Base-by-base conservation (phyloP, 2,113 vertebrate genomes). In the Hirundichthys speculiger region DNA sequence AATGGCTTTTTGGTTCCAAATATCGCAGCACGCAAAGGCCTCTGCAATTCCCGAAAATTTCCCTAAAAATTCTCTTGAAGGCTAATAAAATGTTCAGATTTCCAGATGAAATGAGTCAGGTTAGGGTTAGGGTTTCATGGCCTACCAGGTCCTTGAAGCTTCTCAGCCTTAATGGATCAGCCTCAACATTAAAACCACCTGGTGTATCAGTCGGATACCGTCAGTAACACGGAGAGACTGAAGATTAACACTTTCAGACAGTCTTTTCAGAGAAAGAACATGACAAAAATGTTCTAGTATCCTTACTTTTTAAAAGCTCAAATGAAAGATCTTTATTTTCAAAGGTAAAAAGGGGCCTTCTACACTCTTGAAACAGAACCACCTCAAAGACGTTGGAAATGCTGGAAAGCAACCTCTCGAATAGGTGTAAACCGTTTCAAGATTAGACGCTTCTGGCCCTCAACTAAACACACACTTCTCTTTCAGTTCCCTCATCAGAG, bases 341-440 rank as follows among this genome's bases (percentile, higher is more conserved):
- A n/a, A 9, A 13, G 21, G 18, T 64, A 52, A 78, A 75, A 10
- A n/a, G n/a, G n/a, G 20, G 18, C 50, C 53, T 52, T 63, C 57
- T 74, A 1, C 30, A 19, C 54, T 71, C 42, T 51, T 62, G 57
- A 75, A 53, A 55, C 38, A 57, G 14, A 73, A 84, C 48, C 66
- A 43, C 69, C 56, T 71, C 74, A 73, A 53, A 75, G 46, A 64
- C 51, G 45, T 60, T 55, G 43, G 50, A 77, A 71, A 77, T 52
- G 19, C 57, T 47, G 51, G 2, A 64, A 74, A 69, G 66, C 70
- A 60, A 70, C 25, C 61, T 79, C 62, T 83, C 64, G 27, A 54
- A 57, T 25, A 62, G 71, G 70, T 66, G 67, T 41, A 77, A 82
- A 69, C 61, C 45, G 0, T 61, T 80, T 67, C 20, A 19, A 80